Percentiles rank a stretch among this genome's conserved stretches.
Conservation (phyloP, 2,113 vertebrate genomes). For the Cottus gobio region DNA sequence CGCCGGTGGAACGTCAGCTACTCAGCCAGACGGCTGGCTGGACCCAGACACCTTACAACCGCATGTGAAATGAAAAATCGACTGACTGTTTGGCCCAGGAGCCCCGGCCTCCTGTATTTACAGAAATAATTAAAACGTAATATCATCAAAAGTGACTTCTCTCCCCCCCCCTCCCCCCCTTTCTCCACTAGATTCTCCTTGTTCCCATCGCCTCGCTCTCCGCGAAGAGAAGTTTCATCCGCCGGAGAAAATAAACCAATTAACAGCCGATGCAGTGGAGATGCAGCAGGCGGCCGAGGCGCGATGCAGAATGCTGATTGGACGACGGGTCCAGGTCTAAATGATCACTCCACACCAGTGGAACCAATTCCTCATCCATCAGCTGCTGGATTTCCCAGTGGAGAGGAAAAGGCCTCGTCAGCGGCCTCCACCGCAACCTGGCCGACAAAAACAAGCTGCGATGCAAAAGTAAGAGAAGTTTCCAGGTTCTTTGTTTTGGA, state of each 20-base stretch:
- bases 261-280: constrained; percentile 51
- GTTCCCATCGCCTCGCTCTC: constrained; percentile 7
- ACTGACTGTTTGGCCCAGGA: constrained; percentile 54
- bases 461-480: background rate
- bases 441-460: background rate
- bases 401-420: constrained; percentile 31
- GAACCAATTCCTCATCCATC: constrained; percentile 62
- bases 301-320: constrained; percentile 68
- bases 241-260: constrained; percentile 71
- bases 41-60: constrained; percentile 82
- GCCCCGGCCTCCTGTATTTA: constrained; percentile 69
- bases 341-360: constrained; percentile 57
- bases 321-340: constrained; percentile 56
- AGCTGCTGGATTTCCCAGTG: constrained; percentile 55
- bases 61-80: constrained; percentile 80
- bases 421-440: constrained; percentile 29
- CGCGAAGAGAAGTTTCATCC: constrained; percentile 39
- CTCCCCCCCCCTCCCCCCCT: background rate
- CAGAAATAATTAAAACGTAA: constrained; percentile 74
- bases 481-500: background rate
- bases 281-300: constrained; percentile 24
- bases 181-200: background rate
- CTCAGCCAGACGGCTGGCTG: constrained; percentile 68
- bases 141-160: constrained; percentile 64
- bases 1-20: constrained; percentile 73